Percentiles rank a stretch among this genome's conserved stretches.
These are phyloP conservation scores for Urocyon cinereoargenteus DNA, from an alignment of 2,797 vertebrate species.

Conservation along the genomic window DNA sequence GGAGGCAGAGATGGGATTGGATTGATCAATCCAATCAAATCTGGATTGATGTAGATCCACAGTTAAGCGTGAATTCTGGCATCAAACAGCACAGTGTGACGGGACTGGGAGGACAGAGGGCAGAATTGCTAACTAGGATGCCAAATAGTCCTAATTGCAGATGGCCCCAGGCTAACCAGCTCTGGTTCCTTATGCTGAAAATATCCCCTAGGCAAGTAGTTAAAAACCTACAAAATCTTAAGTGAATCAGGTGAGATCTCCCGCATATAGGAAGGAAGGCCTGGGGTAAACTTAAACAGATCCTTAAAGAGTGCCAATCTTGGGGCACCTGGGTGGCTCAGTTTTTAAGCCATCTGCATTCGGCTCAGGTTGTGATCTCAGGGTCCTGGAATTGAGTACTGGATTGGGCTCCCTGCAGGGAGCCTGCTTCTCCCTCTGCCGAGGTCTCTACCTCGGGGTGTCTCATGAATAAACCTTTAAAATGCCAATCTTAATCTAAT, in stretches of 20 bases:
- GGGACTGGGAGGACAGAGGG: not conserved
- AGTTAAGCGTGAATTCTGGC: not conserved
- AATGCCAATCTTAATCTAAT: not conserved
- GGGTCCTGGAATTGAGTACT: too few relatives aligned
- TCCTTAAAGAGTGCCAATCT: not conserved
- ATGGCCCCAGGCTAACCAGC: accelerated
- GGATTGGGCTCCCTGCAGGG: too few relatives aligned
- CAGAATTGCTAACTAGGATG: not conserved
- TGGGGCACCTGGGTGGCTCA: too few relatives aligned
- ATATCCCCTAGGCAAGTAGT: not conserved
- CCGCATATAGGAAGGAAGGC: not conserved
- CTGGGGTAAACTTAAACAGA: not conserved
- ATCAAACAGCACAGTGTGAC: not conserved
- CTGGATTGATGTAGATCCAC: not conserved
- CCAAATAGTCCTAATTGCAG: not conserved
- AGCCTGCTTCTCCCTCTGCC: too few relatives aligned
- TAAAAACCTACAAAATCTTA: not conserved
- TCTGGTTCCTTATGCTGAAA: too few relatives aligned
- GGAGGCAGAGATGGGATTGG: not conserved
- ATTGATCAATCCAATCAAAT: not conserved
- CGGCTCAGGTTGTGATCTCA: too few relatives aligned
- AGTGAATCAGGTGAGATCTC: too few relatives aligned
- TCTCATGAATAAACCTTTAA: too few relatives aligned
- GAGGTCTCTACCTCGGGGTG: too few relatives aligned
- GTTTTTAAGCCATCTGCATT: too few relatives aligned